These are phyloP conservation scores for Gonatopus flavifemur DNA, from an alignment of 1,140 invertebrate genomes.

Conservation along the genomic window DNA sequence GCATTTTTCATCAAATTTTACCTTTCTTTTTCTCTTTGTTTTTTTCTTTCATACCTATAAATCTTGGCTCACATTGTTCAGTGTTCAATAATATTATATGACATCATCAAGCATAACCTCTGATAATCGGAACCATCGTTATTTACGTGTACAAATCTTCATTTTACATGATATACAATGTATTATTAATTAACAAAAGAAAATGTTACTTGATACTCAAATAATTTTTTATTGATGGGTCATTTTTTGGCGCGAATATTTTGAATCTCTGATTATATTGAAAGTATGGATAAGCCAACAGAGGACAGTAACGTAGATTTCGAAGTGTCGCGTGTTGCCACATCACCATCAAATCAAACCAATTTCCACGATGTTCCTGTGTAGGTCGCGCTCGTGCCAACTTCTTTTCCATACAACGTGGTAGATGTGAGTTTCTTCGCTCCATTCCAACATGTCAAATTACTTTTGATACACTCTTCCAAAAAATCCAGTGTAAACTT, in stretches of 20 bases:
- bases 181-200: not conserved
- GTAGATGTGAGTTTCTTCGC: slow-evolving; percentile 23
- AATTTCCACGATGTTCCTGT: slow-evolving; percentile 37
- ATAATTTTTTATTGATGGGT: not conserved
- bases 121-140: too few species aligned
- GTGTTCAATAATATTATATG: not conserved
- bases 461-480: slow-evolving; percentile 24
- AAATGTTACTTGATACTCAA: not conserved
- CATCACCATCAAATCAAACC: slow-evolving; percentile 48
- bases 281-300: slow-evolving; percentile 6
- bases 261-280: not conserved
- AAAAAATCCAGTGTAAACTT: too few species aligned
- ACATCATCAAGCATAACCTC: too few species aligned
- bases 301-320: slow-evolving; percentile 31
- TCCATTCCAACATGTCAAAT: slow-evolving; percentile 36
- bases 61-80: not conserved
- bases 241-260: not conserved
- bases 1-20: slow-evolving; percentile 2
- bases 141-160: too few species aligned
- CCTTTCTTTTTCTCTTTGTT: not conserved
- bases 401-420: slow-evolving; percentile 30
- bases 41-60: not conserved
- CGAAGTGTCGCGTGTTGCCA: slow-evolving; percentile 53
- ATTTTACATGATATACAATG: not conserved
- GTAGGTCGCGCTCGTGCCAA: slow-evolving; percentile 46